These are phyloP conservation scores for Tachina fera DNA, from an alignment of 2,888 invertebrate species.

Conservation along the genomic window DNA sequence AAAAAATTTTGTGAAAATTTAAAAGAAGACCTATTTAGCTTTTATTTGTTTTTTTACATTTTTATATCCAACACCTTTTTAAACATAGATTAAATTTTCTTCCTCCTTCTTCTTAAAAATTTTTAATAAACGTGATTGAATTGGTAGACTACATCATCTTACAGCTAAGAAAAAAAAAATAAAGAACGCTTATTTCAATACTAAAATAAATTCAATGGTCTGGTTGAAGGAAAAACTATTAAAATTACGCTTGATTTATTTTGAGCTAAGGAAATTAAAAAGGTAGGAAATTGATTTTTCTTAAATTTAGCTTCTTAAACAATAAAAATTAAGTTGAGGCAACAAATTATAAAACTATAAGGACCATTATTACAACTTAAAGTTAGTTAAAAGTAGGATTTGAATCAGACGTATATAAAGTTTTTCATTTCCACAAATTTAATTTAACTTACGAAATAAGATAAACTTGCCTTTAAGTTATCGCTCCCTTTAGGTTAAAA, in stretches of 20 bases:
- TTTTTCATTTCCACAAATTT: too few species aligned
- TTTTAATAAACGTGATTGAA: conserved; percentile 26
- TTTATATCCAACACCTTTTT: conserved; percentile 6
- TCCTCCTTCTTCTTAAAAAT: neutral
- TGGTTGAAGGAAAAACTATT: neutral
- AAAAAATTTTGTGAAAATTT: neutral
- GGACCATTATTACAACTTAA: too few species aligned
- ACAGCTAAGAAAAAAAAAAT: neutral
- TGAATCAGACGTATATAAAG: too few species aligned
- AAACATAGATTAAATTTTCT: neutral
- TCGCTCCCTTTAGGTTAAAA: too few species aligned
- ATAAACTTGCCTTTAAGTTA: too few species aligned
- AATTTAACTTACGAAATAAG: too few species aligned
- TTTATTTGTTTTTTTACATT: neutral
- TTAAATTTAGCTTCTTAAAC: too few species aligned
- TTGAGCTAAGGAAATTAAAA: neutral
- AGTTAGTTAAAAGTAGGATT: too few species aligned
- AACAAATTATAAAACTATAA: too few species aligned
- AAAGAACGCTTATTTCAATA: neutral
- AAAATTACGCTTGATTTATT: conserved; percentile 48
- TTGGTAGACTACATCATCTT: neutral
- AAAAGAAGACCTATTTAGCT: neutral
- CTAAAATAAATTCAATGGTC: neutral
- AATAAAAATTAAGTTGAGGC: too few species aligned
- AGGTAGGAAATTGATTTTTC: too few species aligned